These are phyloP conservation scores for Melanostoma mellinum DNA, from an alignment of 2,888 invertebrate genomes.

Conservation along the genomic window DNA sequence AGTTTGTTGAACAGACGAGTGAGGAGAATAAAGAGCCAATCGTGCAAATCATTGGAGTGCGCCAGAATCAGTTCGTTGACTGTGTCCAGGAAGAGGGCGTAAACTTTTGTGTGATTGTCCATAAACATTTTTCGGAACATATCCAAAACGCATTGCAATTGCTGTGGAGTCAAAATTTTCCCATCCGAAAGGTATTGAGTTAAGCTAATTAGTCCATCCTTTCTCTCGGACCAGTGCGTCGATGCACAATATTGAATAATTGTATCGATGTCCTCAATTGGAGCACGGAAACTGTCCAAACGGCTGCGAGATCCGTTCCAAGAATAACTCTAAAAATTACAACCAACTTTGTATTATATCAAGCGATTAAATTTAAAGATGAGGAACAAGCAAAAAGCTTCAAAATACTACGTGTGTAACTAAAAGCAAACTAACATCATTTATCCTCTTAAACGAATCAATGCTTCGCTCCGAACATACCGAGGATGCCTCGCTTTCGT, in stretches of 20 bases:
- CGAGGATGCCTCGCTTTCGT: conserved; percentile 97
- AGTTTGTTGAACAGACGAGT: conserved; percentile 93
- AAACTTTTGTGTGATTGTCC: conserved; percentile 97
- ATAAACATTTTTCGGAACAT: conserved; percentile 98
- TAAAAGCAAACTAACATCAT: conserved; percentile 87
- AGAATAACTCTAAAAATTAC: conserved; percentile 87
- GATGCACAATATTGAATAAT: conserved; percentile 94
- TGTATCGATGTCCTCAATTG: conserved; percentile 90
- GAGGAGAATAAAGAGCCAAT: conserved; percentile 96
- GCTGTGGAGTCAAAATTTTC: conserved; percentile 84
- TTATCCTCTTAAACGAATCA: conserved; percentile 90
- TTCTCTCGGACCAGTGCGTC: conserved; percentile 96
- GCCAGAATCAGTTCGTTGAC: conserved; percentile 93
- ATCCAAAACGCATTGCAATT: conserved; percentile 92
- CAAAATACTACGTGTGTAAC: conserved; percentile 33
- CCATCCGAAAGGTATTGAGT: conserved; percentile 87
- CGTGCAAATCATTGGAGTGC: conserved; percentile 93
- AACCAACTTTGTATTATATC: conserved; percentile 21
- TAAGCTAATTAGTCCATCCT: conserved; percentile 94
- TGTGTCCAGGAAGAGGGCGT: conserved; percentile 95
- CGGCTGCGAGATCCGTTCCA: conserved; percentile 92
- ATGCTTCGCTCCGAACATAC: conserved; percentile 96
- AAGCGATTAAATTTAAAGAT: not conserved
- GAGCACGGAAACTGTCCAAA: conserved; percentile 86
- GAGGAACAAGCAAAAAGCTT: conserved; percentile 57